phyloP scores from a whole-genome alignment of 2,888 invertebrate genomes.

The Diadegma fenestrale region DNA sequence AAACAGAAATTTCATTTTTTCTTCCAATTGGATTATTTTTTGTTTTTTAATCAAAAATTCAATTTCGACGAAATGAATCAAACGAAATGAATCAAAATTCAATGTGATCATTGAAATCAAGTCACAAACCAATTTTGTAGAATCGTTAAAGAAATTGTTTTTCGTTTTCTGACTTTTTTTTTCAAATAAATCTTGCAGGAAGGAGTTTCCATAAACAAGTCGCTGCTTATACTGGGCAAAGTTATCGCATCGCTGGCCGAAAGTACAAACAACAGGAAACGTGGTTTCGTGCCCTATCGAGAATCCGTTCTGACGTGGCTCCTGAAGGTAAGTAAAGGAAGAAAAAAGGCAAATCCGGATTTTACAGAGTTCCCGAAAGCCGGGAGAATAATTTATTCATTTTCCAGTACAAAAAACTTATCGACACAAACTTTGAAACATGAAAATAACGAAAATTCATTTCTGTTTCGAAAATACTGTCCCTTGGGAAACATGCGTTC shows the following conservation, averaged over 20 bases:
- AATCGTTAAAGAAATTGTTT: not conserved
- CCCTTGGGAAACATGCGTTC: not conserved
- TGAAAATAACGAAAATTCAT: not conserved
- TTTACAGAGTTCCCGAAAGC: not conserved
- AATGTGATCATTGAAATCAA: too few relatives aligned
- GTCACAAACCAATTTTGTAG: too few relatives aligned
- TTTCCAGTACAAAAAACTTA: slow-evolving; percentile 50
- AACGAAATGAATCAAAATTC: too few relatives aligned
- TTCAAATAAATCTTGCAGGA: slow-evolving; percentile 85
- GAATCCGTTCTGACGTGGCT: slow-evolving; percentile 94
- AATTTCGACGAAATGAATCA: too few relatives aligned
- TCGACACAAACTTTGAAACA: not conserved
- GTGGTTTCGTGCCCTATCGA: slow-evolving; percentile 90
- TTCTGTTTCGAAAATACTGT: slow-evolving; percentile 32
- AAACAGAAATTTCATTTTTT: not conserved
- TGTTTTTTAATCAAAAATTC: too few relatives aligned
- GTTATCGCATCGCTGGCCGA: slow-evolving; percentile 92
- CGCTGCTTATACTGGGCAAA: slow-evolving; percentile 91
- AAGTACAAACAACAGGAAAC: slow-evolving; percentile 84
- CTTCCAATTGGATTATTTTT: not conserved
- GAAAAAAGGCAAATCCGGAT: slow-evolving; percentile 6
- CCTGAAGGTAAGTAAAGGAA: slow-evolving; percentile 87
- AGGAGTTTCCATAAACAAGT: slow-evolving; percentile 91
- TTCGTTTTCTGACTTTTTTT: not conserved
- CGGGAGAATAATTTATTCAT: slow-evolving; percentile 60